Percentiles rank a stretch among this genome's conserved stretches.
phyloP scores from a whole-genome alignment of 2,888 invertebrate species.

The Octonoba sinensis region DNA sequence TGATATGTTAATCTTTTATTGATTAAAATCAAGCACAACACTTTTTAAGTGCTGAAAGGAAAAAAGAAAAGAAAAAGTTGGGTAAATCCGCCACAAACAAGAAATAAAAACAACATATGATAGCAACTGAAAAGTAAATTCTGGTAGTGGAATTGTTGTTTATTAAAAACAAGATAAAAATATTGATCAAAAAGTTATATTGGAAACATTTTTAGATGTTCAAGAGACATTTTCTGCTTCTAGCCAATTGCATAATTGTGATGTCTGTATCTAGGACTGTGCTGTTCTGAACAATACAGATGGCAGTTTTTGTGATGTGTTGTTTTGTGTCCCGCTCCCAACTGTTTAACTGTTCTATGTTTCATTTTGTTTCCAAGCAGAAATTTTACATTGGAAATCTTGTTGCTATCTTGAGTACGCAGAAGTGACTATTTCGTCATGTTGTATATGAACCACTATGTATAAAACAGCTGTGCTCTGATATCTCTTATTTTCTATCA shows the following conservation, averaged over 20 bases:
- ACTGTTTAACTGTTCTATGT: slow-evolving; percentile 43
- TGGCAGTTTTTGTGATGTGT: slow-evolving; percentile 51
- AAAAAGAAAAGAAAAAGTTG: too few relatives aligned
- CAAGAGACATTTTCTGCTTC: slow-evolving; percentile 54
- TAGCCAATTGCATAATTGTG: slow-evolving; percentile 59
- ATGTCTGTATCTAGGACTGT: slow-evolving; percentile 56
- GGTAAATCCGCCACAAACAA: too few relatives aligned
- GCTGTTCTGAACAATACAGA: slow-evolving; percentile 39
- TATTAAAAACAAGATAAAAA: not conserved
- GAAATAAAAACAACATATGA: too few relatives aligned
- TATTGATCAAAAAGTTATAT: too few relatives aligned
- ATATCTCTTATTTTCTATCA: too few relatives aligned
- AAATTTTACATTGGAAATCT: slow-evolving; percentile 18
- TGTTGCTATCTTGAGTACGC: slow-evolving; percentile 9
- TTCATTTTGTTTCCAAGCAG: slow-evolving; percentile 17
- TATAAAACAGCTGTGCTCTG: too few relatives aligned
- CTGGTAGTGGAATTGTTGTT: slow-evolving; percentile 45
- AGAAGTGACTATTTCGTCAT: not conserved
- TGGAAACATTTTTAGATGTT: not conserved
- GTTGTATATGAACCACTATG: too few relatives aligned
- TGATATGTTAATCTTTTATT: too few relatives aligned
- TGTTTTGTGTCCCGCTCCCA: slow-evolving; percentile 48
- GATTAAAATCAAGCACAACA: too few relatives aligned
- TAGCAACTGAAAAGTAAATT: too few relatives aligned
- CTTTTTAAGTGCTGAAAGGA: too few relatives aligned